Base-by-base conservation (phyloP, 2,888 invertebrate species). In the Caenorhabditis zanzibari region DNA sequence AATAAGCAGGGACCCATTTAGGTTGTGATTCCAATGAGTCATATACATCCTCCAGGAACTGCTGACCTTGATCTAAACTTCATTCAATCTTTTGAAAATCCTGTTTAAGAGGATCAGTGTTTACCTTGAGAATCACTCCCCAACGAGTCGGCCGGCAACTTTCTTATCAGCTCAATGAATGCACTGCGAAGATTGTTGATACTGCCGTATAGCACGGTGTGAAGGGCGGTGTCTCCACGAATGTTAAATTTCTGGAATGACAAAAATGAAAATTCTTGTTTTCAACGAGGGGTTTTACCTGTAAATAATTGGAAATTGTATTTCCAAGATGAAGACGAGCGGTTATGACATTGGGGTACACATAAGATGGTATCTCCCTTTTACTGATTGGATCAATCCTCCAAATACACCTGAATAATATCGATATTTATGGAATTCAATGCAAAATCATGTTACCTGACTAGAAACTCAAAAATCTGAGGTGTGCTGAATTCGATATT, bases 171-270 rank as follows among this genome's bases (percentile, higher is more conserved):
- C 38, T 81, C 84, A 22, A 84, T 59, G 73, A 75, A 84, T 54
- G 77, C 63, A 41, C 61, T 75, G 56, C 80, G 75, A 6, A 84
- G 63, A 49, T 68, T 79, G 61, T 71, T 80, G 47, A 76, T 59
- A 47, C 68, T 77, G 49, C 86, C 86, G 35, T 86, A 86, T 7
- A 85, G 63, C 3, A 86, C 66, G 10, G 83, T 80, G 44, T 85
- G 85, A 44, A 80, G 80, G 54, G 80, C 81, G 66, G 66, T 76
- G 59, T 84, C 85, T 12, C 85, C 81, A 19, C 82, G 73, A 52
- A 86, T 79, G 54, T 66, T 61, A 35, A 83, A 24, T 49, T 81
- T 81, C 86, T 86, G 69, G 44, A 81, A 76, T 47, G 16, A 64
- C 26, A 52, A 7, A 28, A 41, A 22, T 38, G 14, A 19, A 28